These are phyloP conservation scores for Leptopilina boulardi DNA, from an alignment of 1,140 invertebrate genomes.

Conservation along the genomic window DNA sequence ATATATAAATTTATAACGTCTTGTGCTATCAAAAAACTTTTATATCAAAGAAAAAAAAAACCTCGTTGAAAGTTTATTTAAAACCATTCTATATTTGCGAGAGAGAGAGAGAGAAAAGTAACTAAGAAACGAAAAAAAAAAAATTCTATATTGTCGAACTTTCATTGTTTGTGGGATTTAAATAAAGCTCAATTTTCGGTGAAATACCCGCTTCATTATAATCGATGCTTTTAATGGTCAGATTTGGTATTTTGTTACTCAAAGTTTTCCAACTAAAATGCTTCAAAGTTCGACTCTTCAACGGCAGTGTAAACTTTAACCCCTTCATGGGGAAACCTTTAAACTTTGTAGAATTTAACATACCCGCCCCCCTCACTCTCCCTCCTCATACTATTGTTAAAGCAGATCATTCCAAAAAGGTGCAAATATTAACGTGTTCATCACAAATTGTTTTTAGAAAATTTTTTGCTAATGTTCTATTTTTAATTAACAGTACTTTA, in stretches of 20 bases:
- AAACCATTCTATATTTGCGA: not conserved
- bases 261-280: not conserved
- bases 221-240: slow-evolving; percentile 1
- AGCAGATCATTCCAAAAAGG: not conserved
- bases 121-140: not conserved
- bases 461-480: not conserved
- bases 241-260: slow-evolving; percentile 2
- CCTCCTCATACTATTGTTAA: not conserved
- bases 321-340: not conserved
- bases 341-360: not conserved
- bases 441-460: no score
- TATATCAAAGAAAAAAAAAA: not conserved
- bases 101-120: no score
- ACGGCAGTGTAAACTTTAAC: not conserved
- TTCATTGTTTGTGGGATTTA: not conserved
- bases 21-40: not conserved
- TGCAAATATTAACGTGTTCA: slow-evolving; percentile 2
- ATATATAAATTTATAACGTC: not conserved
- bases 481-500: not conserved
- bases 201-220: not conserved
- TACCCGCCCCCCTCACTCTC: no score
- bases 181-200: not conserved
- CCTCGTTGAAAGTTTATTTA: not conserved
- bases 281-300: not conserved
- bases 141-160: not conserved